Base-by-base conservation (phyloP, 2,888 invertebrate species). In the Penaeus monodon region DNA sequence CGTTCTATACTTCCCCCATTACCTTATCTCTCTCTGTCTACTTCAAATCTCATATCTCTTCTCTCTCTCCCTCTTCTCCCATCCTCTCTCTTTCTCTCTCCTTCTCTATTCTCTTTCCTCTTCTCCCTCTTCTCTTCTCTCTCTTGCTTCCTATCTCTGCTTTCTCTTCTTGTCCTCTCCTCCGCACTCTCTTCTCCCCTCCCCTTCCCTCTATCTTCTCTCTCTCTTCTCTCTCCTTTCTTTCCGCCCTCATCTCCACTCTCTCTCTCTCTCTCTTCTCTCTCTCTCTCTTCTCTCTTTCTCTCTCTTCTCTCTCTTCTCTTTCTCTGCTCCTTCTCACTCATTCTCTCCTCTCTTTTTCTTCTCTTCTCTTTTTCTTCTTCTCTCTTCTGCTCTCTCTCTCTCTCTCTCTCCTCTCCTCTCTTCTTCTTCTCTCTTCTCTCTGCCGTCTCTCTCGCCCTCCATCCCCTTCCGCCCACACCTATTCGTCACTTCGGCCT, bases 401-500 rank as follows among this genome's bases (percentile, higher is more conserved):
- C 79, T 79, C 14, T 12, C 64, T 29, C 29, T 24, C 14, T 4
- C 4, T 38, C 70, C 49, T 70, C 49, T 33, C 65, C 22, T 63
- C 49, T 33, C 49, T 27, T 4, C 57, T 20, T 17, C 8, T n/a
- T 27, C 57, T 63, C 63, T 78, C 63, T 78, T 57, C 57, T 29
- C 57, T 57, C 49, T n/a, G 63, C 73, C 74, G 63, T 74, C 76
- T 74, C 64, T 33, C 74, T 66, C 81, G 49, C 68, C 44, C 44
- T 66, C 81, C 14, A 44, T 38, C 66, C 27, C 81, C 68, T 68
- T 81, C 33, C 64, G 64, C n/a, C 76, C 64, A 74, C 78, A 49
- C 68, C 79, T 38, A 77, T 84, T 70, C 78, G 77, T 66, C 68
- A 78, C 78, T 65, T 38, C 33, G n/a, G 22, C 76, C 49, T 38